Conservation (phyloP, 2,113 vertebrate genomes). For the Hassar affinis region DNA sequence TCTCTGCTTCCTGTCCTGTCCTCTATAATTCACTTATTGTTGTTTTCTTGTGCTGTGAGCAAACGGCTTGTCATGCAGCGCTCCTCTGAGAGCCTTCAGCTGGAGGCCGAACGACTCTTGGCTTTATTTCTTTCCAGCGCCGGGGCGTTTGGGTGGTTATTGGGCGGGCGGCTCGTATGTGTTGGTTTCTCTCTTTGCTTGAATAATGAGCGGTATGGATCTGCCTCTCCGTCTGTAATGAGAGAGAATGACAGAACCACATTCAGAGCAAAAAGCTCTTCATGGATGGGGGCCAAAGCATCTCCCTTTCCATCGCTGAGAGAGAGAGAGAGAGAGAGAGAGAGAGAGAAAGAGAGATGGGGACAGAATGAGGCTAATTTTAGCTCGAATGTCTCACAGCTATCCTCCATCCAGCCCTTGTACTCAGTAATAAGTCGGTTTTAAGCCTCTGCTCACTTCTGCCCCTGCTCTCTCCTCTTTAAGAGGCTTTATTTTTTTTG, state of each 20-base stretch:
- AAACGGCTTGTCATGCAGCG: slow-evolving; percentile 30
- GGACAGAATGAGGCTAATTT: slow-evolving; percentile 44
- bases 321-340: neutral
- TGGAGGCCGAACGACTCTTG: slow-evolving; percentile 8
- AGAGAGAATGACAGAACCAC: slow-evolving; percentile 65
- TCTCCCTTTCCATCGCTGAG: slow-evolving; percentile 36
- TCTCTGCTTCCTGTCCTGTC: slow-evolving; percentile 22
- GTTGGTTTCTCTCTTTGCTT: slow-evolving; percentile 61
- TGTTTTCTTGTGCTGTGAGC: slow-evolving; percentile 38
- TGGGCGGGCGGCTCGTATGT: neutral
- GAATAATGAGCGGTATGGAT: slow-evolving; percentile 73
- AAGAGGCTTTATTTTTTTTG: slow-evolving; percentile 35
- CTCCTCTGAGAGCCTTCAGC: slow-evolving; percentile 36
- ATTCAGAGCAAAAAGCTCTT: slow-evolving; percentile 33
- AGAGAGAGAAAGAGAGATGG: slow-evolving; percentile 2
- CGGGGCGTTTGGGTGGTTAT: slow-evolving; percentile 24
- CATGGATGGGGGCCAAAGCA: slow-evolving; percentile 55
- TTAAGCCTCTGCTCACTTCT: slow-evolving; percentile 31
- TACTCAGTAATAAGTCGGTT: slow-evolving; percentile 39
- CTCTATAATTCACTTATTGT: slow-evolving; percentile 49
- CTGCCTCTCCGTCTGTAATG: slow-evolving; percentile 75
- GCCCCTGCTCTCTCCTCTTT: slow-evolving; percentile 21
- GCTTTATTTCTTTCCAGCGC: slow-evolving; percentile 29
- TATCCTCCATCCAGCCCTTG: slow-evolving; percentile 27
- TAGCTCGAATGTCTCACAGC: slow-evolving; percentile 47